Evolutionary conservation across 2,113 vertebrate genomes (phyloP).

Genomic region (Ammospiza nelsoni): DNA sequence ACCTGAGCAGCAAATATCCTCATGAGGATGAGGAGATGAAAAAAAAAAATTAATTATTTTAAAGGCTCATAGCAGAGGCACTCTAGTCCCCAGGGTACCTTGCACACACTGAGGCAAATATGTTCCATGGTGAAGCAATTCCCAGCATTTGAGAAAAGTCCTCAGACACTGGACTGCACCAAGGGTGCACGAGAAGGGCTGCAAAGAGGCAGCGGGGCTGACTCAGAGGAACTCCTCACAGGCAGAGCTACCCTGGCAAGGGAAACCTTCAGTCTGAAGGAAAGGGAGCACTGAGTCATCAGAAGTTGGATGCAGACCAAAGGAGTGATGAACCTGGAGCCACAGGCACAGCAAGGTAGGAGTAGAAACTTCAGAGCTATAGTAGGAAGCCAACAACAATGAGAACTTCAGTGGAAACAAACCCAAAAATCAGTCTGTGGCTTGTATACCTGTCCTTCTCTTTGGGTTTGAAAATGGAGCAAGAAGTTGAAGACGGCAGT

Average conservation of each 20-base stretch:
- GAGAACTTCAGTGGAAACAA: not conserved
- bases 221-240: not conserved
- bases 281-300: not conserved
- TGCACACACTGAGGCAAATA: not conserved
- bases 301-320: not conserved
- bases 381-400: not conserved
- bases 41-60: not conserved
- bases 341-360: not conserved
- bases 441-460: not conserved
- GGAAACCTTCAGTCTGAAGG: not conserved
- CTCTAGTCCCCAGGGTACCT: not conserved
- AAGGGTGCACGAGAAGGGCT: too few species aligned
- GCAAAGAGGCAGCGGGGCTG: not conserved
- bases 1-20: not conserved
- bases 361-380: not conserved
- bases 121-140: not conserved
- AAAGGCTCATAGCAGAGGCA: not conserved
- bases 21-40: not conserved
- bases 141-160: not conserved
- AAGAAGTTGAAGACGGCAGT: not conserved
- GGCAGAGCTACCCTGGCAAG: not conserved
- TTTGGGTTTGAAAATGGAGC: not conserved
- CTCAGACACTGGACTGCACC: not conserved
- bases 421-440: not conserved
- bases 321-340: not conserved